phyloP scores from a whole-genome alignment of 2,888 invertebrate species.

The Agrotis exclamationis region DNA sequence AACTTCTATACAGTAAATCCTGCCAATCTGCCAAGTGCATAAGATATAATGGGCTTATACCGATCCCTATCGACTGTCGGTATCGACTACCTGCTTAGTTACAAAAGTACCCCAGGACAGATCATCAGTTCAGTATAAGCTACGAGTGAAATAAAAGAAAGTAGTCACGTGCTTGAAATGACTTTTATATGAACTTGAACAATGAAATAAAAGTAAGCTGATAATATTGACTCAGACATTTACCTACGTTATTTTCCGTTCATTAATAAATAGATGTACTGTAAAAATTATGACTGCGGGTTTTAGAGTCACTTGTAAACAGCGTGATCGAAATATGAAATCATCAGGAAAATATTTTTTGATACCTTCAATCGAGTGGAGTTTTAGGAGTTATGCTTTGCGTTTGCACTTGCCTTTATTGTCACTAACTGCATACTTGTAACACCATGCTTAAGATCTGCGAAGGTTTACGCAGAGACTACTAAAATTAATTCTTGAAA shows the following conservation, averaged over 20 bases:
- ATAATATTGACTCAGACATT: constrained; percentile 23
- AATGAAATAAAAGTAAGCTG: constrained; percentile 10
- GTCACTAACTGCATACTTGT: not conserved
- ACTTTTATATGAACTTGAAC: not conserved
- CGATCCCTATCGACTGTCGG: no score
- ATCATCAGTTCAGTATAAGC: not conserved
- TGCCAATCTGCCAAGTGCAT: no score
- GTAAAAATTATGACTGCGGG: constrained; percentile 10
- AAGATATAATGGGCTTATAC: no score
- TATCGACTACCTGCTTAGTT: no score
- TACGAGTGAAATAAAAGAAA: not conserved
- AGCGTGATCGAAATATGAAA: constrained; percentile 46
- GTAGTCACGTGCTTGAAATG: not conserved
- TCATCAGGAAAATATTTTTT: constrained; percentile 40
- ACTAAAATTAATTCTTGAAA: no score
- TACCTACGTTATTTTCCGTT: constrained; percentile 42
- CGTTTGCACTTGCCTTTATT: not conserved
- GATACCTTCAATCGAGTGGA: not conserved
- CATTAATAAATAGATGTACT: constrained; percentile 33
- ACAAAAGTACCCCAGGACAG: no score
- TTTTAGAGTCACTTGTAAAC: constrained; percentile 35
- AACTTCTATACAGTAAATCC: no score
- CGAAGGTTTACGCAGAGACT: not conserved
- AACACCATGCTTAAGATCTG: not conserved
- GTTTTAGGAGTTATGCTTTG: no score